Conservation (phyloP, 2,113 vertebrate genomes). For the Hippocampus guttulatus region DNA sequence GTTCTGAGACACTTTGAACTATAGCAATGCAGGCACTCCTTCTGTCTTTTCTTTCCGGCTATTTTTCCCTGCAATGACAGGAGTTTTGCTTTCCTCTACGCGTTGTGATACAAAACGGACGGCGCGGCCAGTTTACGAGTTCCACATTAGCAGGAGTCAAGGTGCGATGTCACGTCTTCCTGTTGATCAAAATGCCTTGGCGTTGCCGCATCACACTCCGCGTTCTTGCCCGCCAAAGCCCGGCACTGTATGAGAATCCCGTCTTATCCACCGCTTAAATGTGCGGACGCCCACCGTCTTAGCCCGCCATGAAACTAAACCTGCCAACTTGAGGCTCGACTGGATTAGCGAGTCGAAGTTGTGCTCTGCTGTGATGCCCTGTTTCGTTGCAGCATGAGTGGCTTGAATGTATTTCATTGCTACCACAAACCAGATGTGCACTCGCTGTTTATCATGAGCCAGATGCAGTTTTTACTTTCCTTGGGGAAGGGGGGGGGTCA, state of each 20-base stretch:
- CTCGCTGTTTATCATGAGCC: constrained; percentile 9
- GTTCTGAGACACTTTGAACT: too few relatives aligned
- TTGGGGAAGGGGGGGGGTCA: constrained; percentile 1
- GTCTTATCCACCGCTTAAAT: background rate
- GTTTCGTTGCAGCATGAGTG: constrained; percentile 11
- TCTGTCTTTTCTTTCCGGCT: too few relatives aligned
- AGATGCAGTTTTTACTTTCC: constrained; percentile 7
- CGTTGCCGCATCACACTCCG: constrained; percentile 31
- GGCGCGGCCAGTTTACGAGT: too few relatives aligned
- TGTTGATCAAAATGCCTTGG: constrained; percentile 48
- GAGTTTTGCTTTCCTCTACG: too few relatives aligned
- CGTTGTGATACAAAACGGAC: too few relatives aligned
- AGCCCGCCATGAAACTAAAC: background rate
- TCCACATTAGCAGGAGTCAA: too few relatives aligned
- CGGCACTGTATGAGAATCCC: background rate
- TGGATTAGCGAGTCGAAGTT: constrained; percentile 33
- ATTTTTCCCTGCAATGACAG: too few relatives aligned
- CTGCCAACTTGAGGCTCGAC: constrained; percentile 15
- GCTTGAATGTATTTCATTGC: constrained; percentile 44
- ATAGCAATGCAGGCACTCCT: too few relatives aligned
- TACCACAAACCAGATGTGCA: constrained; percentile 4
- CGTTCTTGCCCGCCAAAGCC: constrained; percentile 19
- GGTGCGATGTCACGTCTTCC: constrained; percentile 41
- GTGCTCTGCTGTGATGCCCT: constrained; percentile 11
- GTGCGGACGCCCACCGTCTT: background rate